Evolutionary conservation across 2,888 invertebrate species (phyloP).

Genomic region (Brachyptera risi): DNA sequence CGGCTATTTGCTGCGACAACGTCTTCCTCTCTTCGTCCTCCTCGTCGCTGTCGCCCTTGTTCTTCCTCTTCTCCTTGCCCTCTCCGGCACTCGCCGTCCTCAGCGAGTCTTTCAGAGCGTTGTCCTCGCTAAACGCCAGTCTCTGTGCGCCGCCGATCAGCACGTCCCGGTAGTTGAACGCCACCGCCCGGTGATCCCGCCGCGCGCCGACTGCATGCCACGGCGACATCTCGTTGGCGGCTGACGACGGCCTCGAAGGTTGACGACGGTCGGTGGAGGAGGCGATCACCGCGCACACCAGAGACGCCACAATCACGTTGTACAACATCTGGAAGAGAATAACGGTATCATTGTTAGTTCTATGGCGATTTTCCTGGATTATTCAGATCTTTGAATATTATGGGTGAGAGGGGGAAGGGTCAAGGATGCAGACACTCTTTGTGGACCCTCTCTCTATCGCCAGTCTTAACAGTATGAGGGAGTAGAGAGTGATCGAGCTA

Average conservation of each 20-base stretch:
- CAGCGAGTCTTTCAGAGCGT: conserved; percentile 57
- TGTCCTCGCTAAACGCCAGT: not conserved
- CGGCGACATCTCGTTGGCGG: not conserved
- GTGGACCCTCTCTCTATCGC: too few species aligned
- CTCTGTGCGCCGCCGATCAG: too few species aligned
- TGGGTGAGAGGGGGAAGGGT: too few species aligned
- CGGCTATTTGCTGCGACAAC: conserved; percentile 82
- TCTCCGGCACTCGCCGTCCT: conserved; percentile 66
- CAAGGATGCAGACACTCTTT: too few species aligned
- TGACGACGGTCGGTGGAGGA: conserved; percentile 35
- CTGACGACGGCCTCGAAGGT: too few species aligned
- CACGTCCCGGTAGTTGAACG: not conserved
- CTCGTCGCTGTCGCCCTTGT: conserved; percentile 37
- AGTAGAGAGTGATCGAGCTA: too few species aligned
- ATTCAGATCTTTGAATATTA: too few species aligned
- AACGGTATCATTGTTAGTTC: not conserved
- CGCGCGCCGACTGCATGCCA: conserved; percentile 35
- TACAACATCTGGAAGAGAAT: not conserved
- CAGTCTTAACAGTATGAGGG: too few species aligned
- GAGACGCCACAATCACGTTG: not conserved
- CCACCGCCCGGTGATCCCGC: not conserved
- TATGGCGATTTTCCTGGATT: too few species aligned
- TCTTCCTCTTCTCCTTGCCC: conserved; percentile 51
- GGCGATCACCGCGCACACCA: conserved; percentile 4
- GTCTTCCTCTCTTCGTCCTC: conserved; percentile 77